Conservation (phyloP, 2,888 invertebrate genomes). For the Sesia bembeciformis region DNA sequence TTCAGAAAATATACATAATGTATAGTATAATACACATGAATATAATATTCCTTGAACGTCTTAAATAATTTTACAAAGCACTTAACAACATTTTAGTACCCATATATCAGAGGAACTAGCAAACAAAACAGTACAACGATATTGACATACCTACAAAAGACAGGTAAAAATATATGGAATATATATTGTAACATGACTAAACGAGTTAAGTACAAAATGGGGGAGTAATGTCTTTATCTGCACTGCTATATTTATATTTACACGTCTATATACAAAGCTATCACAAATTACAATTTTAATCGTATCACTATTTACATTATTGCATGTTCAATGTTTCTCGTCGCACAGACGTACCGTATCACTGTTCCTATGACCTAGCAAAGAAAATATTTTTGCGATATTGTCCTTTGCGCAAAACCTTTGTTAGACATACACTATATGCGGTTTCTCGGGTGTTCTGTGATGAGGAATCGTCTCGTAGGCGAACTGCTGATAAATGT, state of each 20-base stretch:
- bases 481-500: conserved; percentile 69
- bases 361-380: conserved; percentile 40
- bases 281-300: conserved; percentile 69
- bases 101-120: conserved; percentile 51
- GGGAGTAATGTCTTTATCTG: conserved; percentile 52
- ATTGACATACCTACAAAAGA: not conserved
- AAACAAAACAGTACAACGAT: conserved; percentile 35
- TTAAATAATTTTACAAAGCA: conserved; percentile 45
- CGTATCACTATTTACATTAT: conserved; percentile 72
- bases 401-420: conserved; percentile 57
- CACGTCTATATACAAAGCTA: conserved; percentile 70
- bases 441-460: conserved; percentile 71
- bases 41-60: conserved; percentile 26
- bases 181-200: conserved; percentile 21
- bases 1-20: conserved; percentile 57
- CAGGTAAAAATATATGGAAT: not conserved
- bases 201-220: conserved; percentile 64
- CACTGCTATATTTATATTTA: conserved; percentile 54
- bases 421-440: conserved; percentile 76
- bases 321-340: conserved; percentile 53
- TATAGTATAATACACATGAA: conserved; percentile 4
- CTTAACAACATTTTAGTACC: conserved; percentile 41
- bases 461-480: conserved; percentile 71
- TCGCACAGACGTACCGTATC: conserved; percentile 36
- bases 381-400: conserved; percentile 48